These are phyloP conservation scores for Carlito syrichta DNA, from an alignment of 2,113 vertebrate species.

Conservation along the genomic window DNA sequence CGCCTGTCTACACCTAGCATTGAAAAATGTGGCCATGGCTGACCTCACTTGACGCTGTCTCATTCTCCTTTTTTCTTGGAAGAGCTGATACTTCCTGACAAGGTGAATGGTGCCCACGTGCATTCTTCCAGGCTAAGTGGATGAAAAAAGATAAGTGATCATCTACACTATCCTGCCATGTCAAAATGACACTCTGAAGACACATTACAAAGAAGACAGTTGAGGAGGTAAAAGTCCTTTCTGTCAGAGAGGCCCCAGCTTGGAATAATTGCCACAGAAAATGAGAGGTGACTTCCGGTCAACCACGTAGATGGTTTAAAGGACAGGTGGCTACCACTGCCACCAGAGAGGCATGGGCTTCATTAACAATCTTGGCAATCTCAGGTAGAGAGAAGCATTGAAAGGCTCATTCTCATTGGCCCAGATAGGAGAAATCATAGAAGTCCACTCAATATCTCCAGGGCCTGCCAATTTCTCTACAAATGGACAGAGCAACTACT, in stretches of 20 bases:
- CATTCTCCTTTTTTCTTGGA: neutral
- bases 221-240: neutral
- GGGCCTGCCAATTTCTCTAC: neutral
- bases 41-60: neutral
- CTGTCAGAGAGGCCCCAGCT: neutral
- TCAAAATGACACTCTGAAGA: neutral
- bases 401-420: neutral
- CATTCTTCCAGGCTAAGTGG: neutral
- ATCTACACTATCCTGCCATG: neutral
- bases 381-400: neutral
- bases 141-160: neutral
- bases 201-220: neutral
- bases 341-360: neutral
- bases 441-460: neutral
- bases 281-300: neutral
- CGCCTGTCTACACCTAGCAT: neutral
- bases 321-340: neutral
- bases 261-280: neutral
- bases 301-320: neutral
- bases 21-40: neutral
- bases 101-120: neutral
- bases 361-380: neutral
- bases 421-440: neutral
- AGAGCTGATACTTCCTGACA: slow-evolving; percentile 39
- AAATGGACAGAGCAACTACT: neutral